Conservation (phyloP, 2,888 invertebrate species). For the Drosophila pseudotalamancana region DNA sequence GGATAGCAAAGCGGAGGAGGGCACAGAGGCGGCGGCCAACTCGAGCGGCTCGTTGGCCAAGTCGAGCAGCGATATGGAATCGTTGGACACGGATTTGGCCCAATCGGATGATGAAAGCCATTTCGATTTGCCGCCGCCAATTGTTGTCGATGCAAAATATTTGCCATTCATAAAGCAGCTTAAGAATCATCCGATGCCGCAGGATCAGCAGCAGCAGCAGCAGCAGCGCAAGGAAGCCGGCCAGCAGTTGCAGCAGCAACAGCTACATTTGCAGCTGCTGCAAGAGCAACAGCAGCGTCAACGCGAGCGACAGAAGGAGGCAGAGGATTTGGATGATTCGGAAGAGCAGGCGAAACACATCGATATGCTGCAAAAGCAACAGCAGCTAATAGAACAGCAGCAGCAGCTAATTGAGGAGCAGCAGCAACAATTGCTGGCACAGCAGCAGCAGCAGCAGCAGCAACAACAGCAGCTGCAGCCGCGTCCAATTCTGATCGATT, state of each 20-base stretch:
- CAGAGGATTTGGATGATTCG: too few relatives aligned
- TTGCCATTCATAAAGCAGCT: conserved; percentile 46
- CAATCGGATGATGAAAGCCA: neutral
- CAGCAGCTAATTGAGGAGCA: conserved; percentile 7
- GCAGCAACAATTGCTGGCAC: conserved; percentile 6
- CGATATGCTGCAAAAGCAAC: conserved; percentile 3
- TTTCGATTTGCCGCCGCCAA: conserved; percentile 36
- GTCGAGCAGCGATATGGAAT: conserved; percentile 2
- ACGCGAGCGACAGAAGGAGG: neutral
- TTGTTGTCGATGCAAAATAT: conserved; percentile 51
- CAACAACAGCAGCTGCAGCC: conserved; percentile 13
- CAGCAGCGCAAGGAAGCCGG: too few relatives aligned
- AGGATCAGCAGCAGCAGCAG: too few relatives aligned
- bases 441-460: conserved; percentile 15
- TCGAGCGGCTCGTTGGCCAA: too few relatives aligned
- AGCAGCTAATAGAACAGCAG: conserved; percentile 18
- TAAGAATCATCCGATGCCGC: conserved; percentile 29
- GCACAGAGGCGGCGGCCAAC: too few relatives aligned
- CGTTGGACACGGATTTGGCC: neutral
- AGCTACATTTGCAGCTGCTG: neutral
- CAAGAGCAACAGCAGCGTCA: neutral
- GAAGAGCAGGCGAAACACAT: neutral
- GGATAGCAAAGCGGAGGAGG: conserved; percentile 1
- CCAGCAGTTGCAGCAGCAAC: neutral
- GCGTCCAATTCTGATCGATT: conserved; percentile 37